Conservation (phyloP, 2,888 invertebrate species). For the Coenonympha glycerion region DNA sequence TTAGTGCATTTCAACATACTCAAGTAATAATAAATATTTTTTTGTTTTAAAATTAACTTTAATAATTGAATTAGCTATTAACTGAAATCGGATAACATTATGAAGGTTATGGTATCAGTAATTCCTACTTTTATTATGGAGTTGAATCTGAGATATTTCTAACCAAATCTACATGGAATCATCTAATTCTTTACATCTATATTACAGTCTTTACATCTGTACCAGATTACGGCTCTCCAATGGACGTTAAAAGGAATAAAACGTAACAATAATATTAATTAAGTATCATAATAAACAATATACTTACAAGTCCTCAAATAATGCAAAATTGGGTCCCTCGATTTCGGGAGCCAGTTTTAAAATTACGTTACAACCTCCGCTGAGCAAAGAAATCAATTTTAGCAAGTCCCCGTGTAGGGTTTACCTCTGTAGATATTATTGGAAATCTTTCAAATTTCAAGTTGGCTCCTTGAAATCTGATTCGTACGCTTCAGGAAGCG, state of each 20-base stretch:
- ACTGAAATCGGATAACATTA: too few relatives aligned
- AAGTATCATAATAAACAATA: slow-evolving; percentile 21
- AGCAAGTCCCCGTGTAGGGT: slow-evolving; percentile 37
- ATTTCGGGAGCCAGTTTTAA: slow-evolving; percentile 21
- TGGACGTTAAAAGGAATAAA: slow-evolving; percentile 16
- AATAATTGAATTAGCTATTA: too few relatives aligned
- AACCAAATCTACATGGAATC: not conserved
- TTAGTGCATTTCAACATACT: too few relatives aligned
- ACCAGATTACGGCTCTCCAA: slow-evolving; percentile 19
- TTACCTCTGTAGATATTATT: slow-evolving; percentile 25
- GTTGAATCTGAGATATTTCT: too few relatives aligned
- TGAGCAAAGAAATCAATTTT: slow-evolving; percentile 60
- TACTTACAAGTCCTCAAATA: slow-evolving; percentile 23
- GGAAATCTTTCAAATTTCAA: slow-evolving; percentile 20
- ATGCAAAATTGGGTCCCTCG: slow-evolving; percentile 11
- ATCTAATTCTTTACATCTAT: not conserved
- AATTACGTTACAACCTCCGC: slow-evolving; percentile 57
- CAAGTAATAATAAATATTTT: too few relatives aligned
- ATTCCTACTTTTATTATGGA: too few relatives aligned
- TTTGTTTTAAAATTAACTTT: too few relatives aligned
- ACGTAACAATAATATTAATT: slow-evolving; percentile 13
- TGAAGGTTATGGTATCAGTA: too few relatives aligned
- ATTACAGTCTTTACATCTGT: not conserved
- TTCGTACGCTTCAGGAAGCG: slow-evolving; percentile 11
- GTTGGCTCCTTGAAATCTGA: slow-evolving; percentile 15